Evolutionary conservation across 2,797 vertebrate genomes (phyloP).

Genomic region (Typhlichthys subterraneus): DNA sequence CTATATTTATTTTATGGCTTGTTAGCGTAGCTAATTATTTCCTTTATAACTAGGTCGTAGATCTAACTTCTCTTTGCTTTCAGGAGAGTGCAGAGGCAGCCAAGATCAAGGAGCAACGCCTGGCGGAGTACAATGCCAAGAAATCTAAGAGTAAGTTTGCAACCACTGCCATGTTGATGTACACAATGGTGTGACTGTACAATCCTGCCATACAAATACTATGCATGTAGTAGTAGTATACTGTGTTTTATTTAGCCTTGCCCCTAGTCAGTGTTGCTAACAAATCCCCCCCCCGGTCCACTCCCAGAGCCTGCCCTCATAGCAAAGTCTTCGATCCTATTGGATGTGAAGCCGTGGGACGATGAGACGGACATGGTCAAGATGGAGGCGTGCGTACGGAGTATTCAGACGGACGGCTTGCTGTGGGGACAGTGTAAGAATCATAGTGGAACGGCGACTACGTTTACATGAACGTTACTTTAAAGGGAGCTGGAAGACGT

Average conservation of each 20-base stretch:
- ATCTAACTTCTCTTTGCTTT: background rate
- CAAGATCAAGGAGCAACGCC: conserved; percentile 86
- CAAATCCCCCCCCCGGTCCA: background rate
- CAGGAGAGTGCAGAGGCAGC: conserved; percentile 90
- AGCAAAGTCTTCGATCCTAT: conserved; percentile 90
- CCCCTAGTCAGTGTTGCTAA: conserved; percentile 3
- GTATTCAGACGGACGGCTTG: conserved; percentile 89
- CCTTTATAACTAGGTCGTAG: background rate
- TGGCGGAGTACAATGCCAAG: conserved; percentile 93
- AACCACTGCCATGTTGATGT: background rate
- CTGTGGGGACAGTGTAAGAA: conserved; percentile 96
- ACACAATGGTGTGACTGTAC: too few relatives aligned
- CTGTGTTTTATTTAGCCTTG: too few relatives aligned
- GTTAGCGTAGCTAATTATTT: too few relatives aligned
- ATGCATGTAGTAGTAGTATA: too few relatives aligned
- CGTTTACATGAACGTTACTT: too few relatives aligned
- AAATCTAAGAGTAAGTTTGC: conserved; percentile 91
- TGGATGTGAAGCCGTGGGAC: conserved; percentile 94
- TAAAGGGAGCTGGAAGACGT: too few relatives aligned
- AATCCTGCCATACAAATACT: too few relatives aligned
- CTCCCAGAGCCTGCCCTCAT: conserved; percentile 86
- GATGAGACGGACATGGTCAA: conserved; percentile 97
- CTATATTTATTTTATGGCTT: too few relatives aligned
- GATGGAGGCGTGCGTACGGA: conserved; percentile 91
- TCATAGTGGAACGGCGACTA: background rate